Conservation (phyloP, 2,888 invertebrate genomes). For the Eristalis pertinax region DNA sequence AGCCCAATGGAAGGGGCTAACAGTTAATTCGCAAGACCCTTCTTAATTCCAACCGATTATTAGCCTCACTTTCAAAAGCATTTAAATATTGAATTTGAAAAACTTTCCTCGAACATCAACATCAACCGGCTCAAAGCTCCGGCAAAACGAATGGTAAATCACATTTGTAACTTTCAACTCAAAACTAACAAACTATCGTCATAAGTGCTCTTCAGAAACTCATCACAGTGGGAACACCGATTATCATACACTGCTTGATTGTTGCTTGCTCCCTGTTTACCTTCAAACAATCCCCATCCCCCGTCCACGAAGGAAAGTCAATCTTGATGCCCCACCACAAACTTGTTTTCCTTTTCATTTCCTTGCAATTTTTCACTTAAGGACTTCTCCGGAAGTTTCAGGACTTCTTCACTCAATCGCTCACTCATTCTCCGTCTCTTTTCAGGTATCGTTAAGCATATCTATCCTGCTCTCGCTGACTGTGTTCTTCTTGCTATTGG, state of each 20-base stretch:
- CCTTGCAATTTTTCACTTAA: not conserved
- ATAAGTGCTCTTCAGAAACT: not conserved
- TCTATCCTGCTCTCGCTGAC: slow-evolving; percentile 96
- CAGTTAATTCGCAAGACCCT: too few species aligned
- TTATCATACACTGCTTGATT: not conserved
- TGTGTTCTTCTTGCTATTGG: slow-evolving; percentile 96
- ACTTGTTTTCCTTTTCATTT: not conserved
- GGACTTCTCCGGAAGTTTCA: not conserved
- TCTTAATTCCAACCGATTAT: too few species aligned
- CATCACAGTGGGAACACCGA: slow-evolving; percentile 18
- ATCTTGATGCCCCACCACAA: not conserved
- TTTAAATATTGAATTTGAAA: too few species aligned
- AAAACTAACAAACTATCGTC: not conserved
- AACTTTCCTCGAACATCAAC: not conserved
- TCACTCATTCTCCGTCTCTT: slow-evolving; percentile 78
- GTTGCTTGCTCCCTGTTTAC: not conserved
- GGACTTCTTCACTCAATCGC: slow-evolving; percentile 50
- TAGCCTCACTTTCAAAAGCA: too few species aligned
- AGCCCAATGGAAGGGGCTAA: too few species aligned
- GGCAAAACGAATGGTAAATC: not conserved
- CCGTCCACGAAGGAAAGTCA: not conserved
- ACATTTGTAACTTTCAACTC: not conserved
- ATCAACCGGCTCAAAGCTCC: not conserved
- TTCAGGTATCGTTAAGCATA: slow-evolving; percentile 95
- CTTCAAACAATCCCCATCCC: not conserved